A percentile compares a stretch with the other conserved stretches of the same genome.
Evolutionary conservation across 53 echinoderm and acorn worm species (phyloP).

Genomic region (Holothuria leucospilota): DNA sequence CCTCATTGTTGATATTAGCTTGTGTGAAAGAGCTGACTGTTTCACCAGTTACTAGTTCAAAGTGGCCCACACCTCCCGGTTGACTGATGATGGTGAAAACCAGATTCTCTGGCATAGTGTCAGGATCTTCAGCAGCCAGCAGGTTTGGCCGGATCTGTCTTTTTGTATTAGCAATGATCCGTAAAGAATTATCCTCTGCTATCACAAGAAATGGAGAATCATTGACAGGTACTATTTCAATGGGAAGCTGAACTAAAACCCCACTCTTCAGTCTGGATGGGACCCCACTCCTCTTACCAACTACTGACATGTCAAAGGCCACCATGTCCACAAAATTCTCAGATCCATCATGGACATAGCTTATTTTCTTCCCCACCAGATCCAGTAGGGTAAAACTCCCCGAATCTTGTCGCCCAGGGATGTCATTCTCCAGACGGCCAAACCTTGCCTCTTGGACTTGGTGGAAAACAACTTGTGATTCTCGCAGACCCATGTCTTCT

Average conservation of each 20-base stretch:
- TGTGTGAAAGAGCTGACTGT: constrained; percentile 78
- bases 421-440: constrained; percentile 79
- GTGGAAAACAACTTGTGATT: constrained; percentile 81
- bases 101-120: constrained; percentile 73
- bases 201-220: constrained; percentile 82
- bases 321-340: constrained; percentile 85
- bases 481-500: constrained; percentile 61
- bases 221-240: constrained; percentile 80
- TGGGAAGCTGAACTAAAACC: constrained; percentile 66
- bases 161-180: constrained; percentile 72
- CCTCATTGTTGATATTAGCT: constrained; percentile 71
- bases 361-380: constrained; percentile 76
- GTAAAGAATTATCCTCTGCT: constrained; percentile 76
- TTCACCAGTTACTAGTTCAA: constrained; percentile 62
- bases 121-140: constrained; percentile 80
- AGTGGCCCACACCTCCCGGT: constrained; percentile 81
- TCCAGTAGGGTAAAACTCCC: constrained; percentile 83
- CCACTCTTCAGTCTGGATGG: constrained; percentile 63
- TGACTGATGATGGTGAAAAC: constrained; percentile 74
- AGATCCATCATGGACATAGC: constrained; percentile 87
- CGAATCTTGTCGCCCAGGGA: constrained; percentile 71
- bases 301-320: constrained; percentile 69
- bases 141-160: constrained; percentile 59
- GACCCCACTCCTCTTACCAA: constrained; percentile 57
- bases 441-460: constrained; percentile 65